These are phyloP conservation scores for Dolomedes plantarius DNA, from an alignment of 2,888 invertebrate genomes.

Conservation along the genomic window DNA sequence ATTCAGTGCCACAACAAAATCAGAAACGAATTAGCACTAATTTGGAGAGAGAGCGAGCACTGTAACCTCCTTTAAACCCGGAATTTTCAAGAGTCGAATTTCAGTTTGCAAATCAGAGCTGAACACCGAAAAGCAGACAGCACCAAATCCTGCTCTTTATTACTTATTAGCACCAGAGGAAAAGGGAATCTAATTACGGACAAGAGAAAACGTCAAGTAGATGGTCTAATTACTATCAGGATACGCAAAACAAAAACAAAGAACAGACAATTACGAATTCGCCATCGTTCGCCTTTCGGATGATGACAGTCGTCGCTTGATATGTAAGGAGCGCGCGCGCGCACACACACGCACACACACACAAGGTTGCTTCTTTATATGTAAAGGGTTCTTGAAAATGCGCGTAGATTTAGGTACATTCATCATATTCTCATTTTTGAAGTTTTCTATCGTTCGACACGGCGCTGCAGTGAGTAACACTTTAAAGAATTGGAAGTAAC, in stretches of 20 bases:
- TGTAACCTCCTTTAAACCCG: background rate
- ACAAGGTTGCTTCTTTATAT: too few species aligned
- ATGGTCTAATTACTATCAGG: background rate
- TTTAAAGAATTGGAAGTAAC: too few species aligned
- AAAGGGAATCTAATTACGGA: background rate
- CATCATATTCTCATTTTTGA: too few species aligned
- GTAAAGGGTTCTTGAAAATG: too few species aligned
- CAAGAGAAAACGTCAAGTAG: slow-evolving; percentile 16
- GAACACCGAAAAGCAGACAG: background rate
- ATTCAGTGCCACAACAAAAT: too few species aligned
- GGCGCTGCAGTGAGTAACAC: too few species aligned
- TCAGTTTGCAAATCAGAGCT: background rate
- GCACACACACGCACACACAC: too few species aligned
- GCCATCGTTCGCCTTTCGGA: background rate
- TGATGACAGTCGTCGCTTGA: background rate
- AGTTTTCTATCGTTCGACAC: too few species aligned
- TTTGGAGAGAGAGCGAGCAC: too few species aligned
- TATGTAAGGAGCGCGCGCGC: too few species aligned
- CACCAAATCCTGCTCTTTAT: background rate
- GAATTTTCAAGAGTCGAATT: background rate
- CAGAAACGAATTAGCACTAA: too few species aligned
- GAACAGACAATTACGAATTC: background rate
- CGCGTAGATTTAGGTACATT: too few species aligned
- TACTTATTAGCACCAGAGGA: slow-evolving; percentile 4
- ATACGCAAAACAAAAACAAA: background rate